These are phyloP conservation scores for Heliconius ismenius DNA, from an alignment of 2,888 invertebrate genomes.

Conservation along the genomic window DNA sequence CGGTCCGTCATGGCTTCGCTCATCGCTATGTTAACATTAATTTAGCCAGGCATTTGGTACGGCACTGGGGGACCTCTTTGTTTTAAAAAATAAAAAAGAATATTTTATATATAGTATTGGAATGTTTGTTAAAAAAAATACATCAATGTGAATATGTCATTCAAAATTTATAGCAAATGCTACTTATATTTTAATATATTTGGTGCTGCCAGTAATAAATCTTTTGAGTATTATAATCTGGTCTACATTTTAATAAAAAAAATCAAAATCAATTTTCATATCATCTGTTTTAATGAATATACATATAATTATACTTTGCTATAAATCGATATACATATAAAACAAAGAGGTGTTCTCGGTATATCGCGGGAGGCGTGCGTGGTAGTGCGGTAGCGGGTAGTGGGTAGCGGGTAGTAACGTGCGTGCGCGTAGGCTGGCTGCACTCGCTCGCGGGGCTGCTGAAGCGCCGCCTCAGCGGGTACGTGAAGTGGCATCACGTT, in stretches of 20 bases:
- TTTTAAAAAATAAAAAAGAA: conserved; percentile 40
- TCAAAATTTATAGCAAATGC: background rate
- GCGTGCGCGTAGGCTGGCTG: conserved; percentile 81
- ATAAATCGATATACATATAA: background rate
- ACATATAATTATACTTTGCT: background rate
- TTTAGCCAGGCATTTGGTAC: conserved; percentile 58
- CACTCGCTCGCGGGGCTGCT: conserved; percentile 86
- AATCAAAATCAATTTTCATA: too few relatives aligned
- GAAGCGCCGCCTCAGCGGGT: conserved; percentile 91
- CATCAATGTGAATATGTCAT: background rate
- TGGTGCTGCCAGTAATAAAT: background rate
- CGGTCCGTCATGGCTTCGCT: conserved; percentile 51
- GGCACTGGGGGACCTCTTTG: conserved; percentile 59
- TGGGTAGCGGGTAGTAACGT: conserved; percentile 37
- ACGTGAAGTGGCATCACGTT: conserved; percentile 89
- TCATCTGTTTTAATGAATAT: too few relatives aligned
- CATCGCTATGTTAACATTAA: conserved; percentile 56
- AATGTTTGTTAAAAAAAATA: too few relatives aligned
- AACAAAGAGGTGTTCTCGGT: conserved; percentile 45
- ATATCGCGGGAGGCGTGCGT: conserved; percentile 52
- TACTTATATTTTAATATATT: background rate
- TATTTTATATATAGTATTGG: too few relatives aligned
- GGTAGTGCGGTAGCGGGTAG: conserved; percentile 43
- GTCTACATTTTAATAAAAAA: background rate
- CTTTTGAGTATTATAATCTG: background rate